Base-by-base conservation (phyloP, 2,888 invertebrate species). In the Psococerastis gibbosa region DNA sequence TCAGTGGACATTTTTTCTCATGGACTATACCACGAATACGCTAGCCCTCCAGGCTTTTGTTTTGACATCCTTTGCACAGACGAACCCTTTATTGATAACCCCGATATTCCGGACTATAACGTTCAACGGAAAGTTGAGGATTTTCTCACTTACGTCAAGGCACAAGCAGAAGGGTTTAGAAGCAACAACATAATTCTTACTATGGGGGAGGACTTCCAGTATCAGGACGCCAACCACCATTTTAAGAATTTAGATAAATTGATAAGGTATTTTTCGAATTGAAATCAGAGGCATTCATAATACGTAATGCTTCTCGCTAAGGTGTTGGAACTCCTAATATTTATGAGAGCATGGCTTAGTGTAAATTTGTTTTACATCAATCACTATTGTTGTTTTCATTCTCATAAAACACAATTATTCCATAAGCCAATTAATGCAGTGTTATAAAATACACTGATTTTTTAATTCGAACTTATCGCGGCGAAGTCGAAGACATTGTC, bases 191-290 rank as follows among this genome's bases (percentile, higher is more conserved):
- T 87, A 0, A 70, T 84, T 44, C 58, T 91, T 45, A 84, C 89
- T 0, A 91, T 91, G 89, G 92, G 92, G 1, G 80, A 79, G 22
- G 91, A 92, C 62, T 92, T 92, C 57, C 79, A 80, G 6, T 92
- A 83, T 57, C 79, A 79, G 56, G 74, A 81, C 53, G 88, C 91
- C 0, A 65, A 70, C 47, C 70, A 74, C 59, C 84, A 82, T 73
- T 92, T 73, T 61, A 72, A 68, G 48, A 89, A 88, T 59, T 60
- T 91, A 60, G 89, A 92, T 60, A 83, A 78, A 59, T 64, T 92
- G 35, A 89, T 94, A 55, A 70, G 73, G 71, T 76, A 61, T 46
- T n/a, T n/a, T n/a, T n/a, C n/a, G n/a, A n/a, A n/a, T n/a, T n/a
- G n/a, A n/a, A n/a, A n/a, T n/a, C n/a, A n/a, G n/a, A n/a, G n/a